phyloP scores from a whole-genome alignment of 2,888 invertebrate genomes.

The Lycophotia porphyrea region DNA sequence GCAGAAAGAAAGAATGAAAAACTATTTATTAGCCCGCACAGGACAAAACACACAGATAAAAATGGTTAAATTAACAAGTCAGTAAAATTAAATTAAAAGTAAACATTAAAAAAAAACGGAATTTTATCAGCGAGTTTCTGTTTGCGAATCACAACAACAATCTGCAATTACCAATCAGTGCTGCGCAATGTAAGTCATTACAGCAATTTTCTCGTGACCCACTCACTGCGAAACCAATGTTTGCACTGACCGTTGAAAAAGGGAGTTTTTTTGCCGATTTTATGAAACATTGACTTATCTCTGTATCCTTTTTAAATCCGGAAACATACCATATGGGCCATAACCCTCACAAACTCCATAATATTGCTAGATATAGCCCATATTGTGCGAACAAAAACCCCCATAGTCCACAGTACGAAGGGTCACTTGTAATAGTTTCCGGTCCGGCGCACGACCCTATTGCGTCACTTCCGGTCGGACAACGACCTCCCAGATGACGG shows the following conservation, averaged over 20 bases:
- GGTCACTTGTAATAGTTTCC: constrained; percentile 79
- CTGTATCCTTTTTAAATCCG: constrained; percentile 37
- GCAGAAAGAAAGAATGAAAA: too few species aligned
- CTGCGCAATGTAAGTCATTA: constrained; percentile 12
- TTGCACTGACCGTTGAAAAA: neutral
- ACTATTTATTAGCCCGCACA: too few species aligned
- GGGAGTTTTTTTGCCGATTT: constrained; percentile 1
- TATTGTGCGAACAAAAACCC: constrained; percentile 47
- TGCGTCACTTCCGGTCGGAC: constrained; percentile 76
- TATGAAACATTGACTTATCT: constrained; percentile 31
- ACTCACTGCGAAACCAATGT: neutral
- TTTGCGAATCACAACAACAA: neutral
- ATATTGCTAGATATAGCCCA: constrained; percentile 35
- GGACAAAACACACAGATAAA: too few species aligned
- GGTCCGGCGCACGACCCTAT: constrained; percentile 78
- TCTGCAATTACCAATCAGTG: constrained; percentile 3
- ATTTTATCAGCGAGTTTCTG: neutral
- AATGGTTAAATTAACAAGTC: too few species aligned
- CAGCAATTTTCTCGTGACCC: neutral
- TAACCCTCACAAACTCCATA: constrained; percentile 30
- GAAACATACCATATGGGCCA: constrained; percentile 32
- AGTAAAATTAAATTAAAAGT: too few species aligned
- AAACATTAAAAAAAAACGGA: too few species aligned
- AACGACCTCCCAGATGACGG: constrained; percentile 70
- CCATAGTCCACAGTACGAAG: constrained; percentile 48